Evolutionary conservation across 2,113 vertebrate species (phyloP), one percentile per base, ranked within the genome.

Genomic region (Podarcis raffonei): DNA sequence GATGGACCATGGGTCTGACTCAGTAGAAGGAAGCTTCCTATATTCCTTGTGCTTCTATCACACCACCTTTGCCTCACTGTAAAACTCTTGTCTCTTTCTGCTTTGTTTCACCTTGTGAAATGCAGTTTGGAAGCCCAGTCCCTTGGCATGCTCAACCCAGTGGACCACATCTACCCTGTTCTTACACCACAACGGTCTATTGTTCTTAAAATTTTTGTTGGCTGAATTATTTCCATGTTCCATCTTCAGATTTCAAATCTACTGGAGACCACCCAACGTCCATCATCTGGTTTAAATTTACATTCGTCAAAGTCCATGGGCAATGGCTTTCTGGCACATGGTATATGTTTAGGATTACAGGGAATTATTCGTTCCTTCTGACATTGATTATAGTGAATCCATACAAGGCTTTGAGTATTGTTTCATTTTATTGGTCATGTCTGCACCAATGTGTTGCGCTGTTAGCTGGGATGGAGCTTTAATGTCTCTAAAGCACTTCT

Each of bases 261-360:
- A 6, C 18, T 57, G 68, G 30, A 53, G 83, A 84, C 83, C 83
- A 84, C 83, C 69, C 69, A 84, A 75, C 37, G n/a, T 13, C 69
- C n/a, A 59, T 75, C 83, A 84, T 59, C 42, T 84, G 83, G 69
- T 84, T 75, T 74, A 57, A 84, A 57, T 84, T 75, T 84, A 84
- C 83, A 84, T 59, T 84, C 32, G 18, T 48, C 48, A 84, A 84
- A 20, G n/a, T 75, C 48, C 25, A 27, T 25, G 69, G 83, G 48
- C 27, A 75, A 25, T 74, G 74, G 69, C 69, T 8, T 72, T 59
- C 83, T 84, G 69, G 69, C 68, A 84, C 48, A 75, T 75, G 48
- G 69, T 59, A 59, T 72, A 25, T 35, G n/a, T 72, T 84, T 84
- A 84, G 39, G 42, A 72, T 74, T 84, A 59, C 69, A 72, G 53